These are phyloP conservation scores for Pseudopleuronectes americanus DNA, from an alignment of 2,797 vertebrate species.

Conservation along the genomic window DNA sequence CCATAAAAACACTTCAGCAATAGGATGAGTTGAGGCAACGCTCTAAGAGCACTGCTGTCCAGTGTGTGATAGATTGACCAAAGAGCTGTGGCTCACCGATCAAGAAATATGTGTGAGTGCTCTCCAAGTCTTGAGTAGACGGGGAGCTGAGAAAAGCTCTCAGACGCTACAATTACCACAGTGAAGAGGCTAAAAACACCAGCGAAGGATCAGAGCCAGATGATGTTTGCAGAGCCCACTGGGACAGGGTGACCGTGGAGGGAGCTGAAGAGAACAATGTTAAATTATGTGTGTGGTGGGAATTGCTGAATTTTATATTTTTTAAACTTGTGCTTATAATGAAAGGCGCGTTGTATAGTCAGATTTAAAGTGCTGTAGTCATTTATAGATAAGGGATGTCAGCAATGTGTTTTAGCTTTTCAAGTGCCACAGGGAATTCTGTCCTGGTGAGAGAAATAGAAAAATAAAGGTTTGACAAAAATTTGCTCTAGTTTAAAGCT, in stretches of 20 bases:
- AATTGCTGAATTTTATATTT: not conserved
- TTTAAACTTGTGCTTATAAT: constrained; percentile 3
- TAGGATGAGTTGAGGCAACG: constrained; percentile 1
- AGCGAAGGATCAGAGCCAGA: constrained; percentile 19
- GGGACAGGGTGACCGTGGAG: constrained; percentile 26
- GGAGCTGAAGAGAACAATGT: constrained; percentile 3
- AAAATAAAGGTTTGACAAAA: not conserved
- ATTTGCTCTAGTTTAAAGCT: too few relatives aligned
- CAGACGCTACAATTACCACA: constrained; percentile 26
- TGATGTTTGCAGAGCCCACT: constrained; percentile 35
- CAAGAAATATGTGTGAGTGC: constrained; percentile 30
- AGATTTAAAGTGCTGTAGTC: constrained; percentile 8
- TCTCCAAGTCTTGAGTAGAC: constrained; percentile 23
- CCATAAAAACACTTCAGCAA: not conserved
- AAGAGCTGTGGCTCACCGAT: constrained; percentile 25
- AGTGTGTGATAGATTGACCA: constrained; percentile 2
- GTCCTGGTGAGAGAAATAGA: not conserved
- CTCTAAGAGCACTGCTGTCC: not conserved
- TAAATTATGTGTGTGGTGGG: constrained; percentile 51
- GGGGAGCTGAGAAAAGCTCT: constrained; percentile 31
- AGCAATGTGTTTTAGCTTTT: not conserved
- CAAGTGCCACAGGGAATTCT: not conserved
- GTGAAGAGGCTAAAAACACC: constrained; percentile 31
- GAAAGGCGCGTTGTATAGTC: constrained; percentile 5
- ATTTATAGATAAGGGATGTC: constrained; percentile 10